Conservation (phyloP, 30 jellyfish, hydroid and myxozoan species). For the Rhopilema esculentum region DNA sequence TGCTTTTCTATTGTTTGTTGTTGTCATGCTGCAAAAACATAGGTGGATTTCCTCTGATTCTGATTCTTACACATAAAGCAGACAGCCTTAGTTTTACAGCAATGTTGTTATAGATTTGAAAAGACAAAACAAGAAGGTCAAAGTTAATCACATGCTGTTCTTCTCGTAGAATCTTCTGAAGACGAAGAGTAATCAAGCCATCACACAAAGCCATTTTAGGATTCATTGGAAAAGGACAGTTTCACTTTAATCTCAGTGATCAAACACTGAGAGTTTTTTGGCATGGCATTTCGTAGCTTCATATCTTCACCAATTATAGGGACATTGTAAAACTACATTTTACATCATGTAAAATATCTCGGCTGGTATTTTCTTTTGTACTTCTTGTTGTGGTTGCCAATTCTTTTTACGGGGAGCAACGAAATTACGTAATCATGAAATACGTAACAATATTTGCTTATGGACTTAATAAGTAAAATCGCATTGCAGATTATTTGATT, state of each 20-base stretch:
- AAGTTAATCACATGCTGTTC: neutral
- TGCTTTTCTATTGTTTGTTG: too few species aligned
- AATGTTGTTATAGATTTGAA: too few species aligned
- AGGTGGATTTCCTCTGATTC: too few species aligned
- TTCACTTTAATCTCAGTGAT: neutral
- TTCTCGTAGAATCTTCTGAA: slow-evolving; percentile 11
- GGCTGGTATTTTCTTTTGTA: neutral
- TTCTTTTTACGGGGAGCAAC: neutral
- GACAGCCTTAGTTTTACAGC: too few species aligned
- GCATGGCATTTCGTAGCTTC: neutral
- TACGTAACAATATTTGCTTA: neutral
- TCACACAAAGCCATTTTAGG: neutral
- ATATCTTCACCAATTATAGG: neutral
- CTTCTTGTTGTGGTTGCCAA: neutral
- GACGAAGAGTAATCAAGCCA: neutral
- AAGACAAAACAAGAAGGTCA: neutral
- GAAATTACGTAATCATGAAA: neutral
- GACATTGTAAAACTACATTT: neutral
- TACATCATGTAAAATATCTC: too few species aligned
- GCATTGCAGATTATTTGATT: neutral
- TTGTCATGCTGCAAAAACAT: too few species aligned
- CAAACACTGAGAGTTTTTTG: neutral
- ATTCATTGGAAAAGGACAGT: neutral
- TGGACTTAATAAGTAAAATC: neutral
- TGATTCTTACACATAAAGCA: too few species aligned